Conservation (phyloP, 2,113 vertebrate species). For the Colaptes auratus region DNA sequence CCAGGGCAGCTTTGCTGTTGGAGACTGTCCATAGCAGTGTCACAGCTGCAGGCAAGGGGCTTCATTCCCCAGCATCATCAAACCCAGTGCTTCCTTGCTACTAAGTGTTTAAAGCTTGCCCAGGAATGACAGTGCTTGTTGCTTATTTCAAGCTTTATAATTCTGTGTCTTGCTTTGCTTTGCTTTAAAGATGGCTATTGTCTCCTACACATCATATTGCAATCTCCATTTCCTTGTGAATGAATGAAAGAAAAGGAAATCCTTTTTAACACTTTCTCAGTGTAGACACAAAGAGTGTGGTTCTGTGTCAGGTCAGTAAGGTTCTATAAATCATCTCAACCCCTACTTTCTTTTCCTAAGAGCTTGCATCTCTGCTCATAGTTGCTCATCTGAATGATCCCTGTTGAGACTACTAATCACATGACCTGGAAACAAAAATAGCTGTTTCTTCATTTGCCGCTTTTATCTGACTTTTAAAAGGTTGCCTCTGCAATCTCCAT, state of each 20-base stretch:
- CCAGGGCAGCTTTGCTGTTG: rapidly evolving
- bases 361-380: background rate
- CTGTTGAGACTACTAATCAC: background rate
- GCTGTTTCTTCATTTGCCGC: background rate
- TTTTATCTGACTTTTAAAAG: background rate
- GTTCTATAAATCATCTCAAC: background rate
- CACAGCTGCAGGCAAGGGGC: background rate
- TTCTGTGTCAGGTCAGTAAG: background rate
- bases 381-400: background rate
- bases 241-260: background rate
- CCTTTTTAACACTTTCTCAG: background rate
- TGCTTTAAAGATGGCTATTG: background rate
- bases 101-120: background rate
- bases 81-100: background rate
- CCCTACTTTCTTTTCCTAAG: background rate
- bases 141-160: background rate
- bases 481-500: background rate
- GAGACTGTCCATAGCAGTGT: background rate
- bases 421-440: background rate
- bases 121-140: background rate
- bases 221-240: background rate
- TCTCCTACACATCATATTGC: background rate
- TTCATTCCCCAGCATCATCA: background rate
- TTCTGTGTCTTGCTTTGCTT: background rate
- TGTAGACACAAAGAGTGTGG: background rate